These are phyloP conservation scores for Cryptoprocta ferox DNA, from an alignment of 2,797 vertebrate genomes.

Conservation along the genomic window DNA sequence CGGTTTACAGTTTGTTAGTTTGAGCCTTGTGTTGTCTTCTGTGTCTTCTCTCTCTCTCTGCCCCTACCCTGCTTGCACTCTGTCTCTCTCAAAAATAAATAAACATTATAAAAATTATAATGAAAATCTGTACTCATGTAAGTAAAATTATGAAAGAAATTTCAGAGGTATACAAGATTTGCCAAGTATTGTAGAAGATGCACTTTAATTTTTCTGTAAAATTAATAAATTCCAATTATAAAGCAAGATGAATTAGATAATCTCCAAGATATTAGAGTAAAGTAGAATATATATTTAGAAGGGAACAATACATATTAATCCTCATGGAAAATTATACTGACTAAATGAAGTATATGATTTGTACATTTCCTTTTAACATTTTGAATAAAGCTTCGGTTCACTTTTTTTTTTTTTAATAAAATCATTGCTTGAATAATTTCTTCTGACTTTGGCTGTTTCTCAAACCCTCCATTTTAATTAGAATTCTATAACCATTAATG, in stretches of 20 bases:
- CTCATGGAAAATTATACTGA: slow-evolving; percentile 5
- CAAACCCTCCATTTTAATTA: slow-evolving; percentile 71
- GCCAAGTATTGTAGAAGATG: background rate
- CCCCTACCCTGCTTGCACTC: no score
- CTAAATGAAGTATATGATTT: slow-evolving; percentile 38
- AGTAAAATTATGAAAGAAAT: background rate
- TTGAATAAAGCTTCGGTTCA: slow-evolving; percentile 45
- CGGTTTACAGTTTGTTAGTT: no score
- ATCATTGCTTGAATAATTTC: slow-evolving; percentile 58
- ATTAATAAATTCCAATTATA: background rate
- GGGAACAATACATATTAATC: background rate
- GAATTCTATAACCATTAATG: slow-evolving; percentile 59
- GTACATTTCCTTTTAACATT: slow-evolving; percentile 44
- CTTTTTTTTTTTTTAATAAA: slow-evolving; percentile 36
- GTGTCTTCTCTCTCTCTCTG: no score
- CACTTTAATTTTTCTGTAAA: background rate
- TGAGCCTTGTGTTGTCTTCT: no score
- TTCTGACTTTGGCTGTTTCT: slow-evolving; percentile 56
- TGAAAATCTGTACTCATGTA: background rate
- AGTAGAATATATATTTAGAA: background rate
- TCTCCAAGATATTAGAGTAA: background rate
- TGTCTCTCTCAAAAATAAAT: no score
- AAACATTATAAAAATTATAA: background rate
- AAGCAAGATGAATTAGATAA: background rate
- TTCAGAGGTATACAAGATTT: background rate